A percentile compares a stretch with the other conserved stretches of the same genome.
Conservation (phyloP, 1,140 invertebrate species). For the Harlomillsia oculata region DNA sequence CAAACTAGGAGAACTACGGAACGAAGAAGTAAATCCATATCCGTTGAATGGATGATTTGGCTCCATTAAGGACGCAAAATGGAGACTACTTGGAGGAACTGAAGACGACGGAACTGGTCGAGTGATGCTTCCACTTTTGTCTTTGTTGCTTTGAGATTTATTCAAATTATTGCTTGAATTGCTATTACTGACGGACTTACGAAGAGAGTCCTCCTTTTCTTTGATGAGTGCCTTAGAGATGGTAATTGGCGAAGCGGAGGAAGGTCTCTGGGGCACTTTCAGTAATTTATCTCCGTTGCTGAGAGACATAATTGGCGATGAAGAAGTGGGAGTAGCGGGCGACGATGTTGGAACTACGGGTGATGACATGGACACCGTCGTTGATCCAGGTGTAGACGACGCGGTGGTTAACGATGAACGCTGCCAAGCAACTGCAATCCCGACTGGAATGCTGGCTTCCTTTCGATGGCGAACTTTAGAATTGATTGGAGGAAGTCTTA, state of each 20-base stretch:
- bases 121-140: slow-evolving; percentile 5
- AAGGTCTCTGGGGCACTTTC: slow-evolving; percentile 6
- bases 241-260: slow-evolving; percentile 7
- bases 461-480: slow-evolving; percentile 5
- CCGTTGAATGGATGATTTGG: no score
- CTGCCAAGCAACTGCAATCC: slow-evolving; percentile 33
- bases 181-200: neutral
- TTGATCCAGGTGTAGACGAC: neutral
- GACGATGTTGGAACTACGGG: slow-evolving; percentile 6
- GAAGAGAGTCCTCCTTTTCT: slow-evolving; percentile 4
- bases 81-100: slow-evolving; percentile 17
- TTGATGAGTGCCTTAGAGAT: neutral
- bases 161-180: neutral
- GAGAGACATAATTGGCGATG: neutral
- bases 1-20: no score
- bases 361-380: neutral
- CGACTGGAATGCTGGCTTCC: slow-evolving; percentile 26
- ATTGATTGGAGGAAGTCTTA: neutral
- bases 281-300: neutral
- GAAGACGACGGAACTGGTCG: slow-evolving; percentile 24
- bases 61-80: no score
- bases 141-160: neutral
- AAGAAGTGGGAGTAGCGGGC: neutral
- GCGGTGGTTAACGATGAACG: slow-evolving; percentile 17
- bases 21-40: no score